Percentiles rank a stretch among this genome's conserved stretches.
Conservation (phyloP, 2,888 invertebrate genomes). For the Magallana nippona region DNA sequence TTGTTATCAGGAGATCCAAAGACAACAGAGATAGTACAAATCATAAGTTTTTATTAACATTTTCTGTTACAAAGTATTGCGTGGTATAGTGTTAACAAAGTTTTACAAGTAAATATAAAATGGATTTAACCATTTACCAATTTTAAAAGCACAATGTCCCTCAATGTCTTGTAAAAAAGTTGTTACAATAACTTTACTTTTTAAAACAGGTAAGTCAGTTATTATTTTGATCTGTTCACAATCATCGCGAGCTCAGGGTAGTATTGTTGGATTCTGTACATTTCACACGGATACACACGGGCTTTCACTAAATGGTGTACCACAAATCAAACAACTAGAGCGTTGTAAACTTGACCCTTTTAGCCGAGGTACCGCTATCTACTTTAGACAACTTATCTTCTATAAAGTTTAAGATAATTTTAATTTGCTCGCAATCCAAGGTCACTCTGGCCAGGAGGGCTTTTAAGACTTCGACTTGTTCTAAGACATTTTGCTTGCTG, state of each 20-base stretch:
- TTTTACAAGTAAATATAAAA: constrained; percentile 5
- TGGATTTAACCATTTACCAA: constrained; percentile 18
- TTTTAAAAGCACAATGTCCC: constrained; percentile 16
- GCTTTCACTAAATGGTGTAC: constrained; percentile 22
- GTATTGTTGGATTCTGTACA: constrained; percentile 30
- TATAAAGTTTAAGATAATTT: constrained; percentile 22
- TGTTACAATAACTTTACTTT: neutral
- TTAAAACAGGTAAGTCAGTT: neutral
- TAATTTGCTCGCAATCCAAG: constrained; percentile 33
- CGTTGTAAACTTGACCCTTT: constrained; percentile 28
- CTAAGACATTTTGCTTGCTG: neutral
- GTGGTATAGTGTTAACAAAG: neutral
- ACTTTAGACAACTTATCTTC: constrained; percentile 28
- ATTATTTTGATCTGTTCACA: neutral
- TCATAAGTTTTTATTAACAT: neutral
- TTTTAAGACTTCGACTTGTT: constrained; percentile 34
- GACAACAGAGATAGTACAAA: constrained; percentile 6
- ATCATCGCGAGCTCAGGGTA: neutral
- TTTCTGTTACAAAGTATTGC: too few relatives aligned
- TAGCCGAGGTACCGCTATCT: constrained; percentile 15
- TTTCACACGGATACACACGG: constrained; percentile 28
- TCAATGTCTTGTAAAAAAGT: constrained; percentile 3
- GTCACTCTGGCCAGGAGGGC: constrained; percentile 7
- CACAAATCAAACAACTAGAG: constrained; percentile 24
- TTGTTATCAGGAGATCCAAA: constrained; percentile 19